phyloP scores from a whole-genome alignment of 2,797 vertebrate genomes.

The Limnodromus scolopaceus region DNA sequence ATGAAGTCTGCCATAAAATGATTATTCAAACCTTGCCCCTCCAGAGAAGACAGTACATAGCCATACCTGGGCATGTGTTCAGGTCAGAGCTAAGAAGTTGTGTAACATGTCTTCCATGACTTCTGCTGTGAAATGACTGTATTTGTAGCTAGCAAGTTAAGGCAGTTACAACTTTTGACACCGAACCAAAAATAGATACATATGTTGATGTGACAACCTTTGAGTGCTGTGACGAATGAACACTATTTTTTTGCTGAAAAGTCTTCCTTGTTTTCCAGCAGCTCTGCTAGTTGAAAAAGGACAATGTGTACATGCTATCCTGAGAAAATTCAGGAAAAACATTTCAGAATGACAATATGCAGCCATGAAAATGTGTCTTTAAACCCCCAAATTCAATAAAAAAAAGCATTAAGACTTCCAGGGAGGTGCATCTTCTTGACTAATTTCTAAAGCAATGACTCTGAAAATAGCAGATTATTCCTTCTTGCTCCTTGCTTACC shows the following conservation, averaged over 20 bases:
- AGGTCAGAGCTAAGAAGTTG: background rate
- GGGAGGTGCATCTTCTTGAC: background rate
- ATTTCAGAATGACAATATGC: background rate
- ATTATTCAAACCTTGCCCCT: background rate
- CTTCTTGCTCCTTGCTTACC: background rate
- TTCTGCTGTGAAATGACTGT: background rate
- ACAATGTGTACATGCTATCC: background rate
- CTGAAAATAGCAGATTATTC: slow-evolving; percentile 1
- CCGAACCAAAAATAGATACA: background rate
- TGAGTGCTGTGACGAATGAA: background rate
- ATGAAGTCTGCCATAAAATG: background rate
- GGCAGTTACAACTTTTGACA: background rate
- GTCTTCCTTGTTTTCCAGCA: background rate
- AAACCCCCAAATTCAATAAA: background rate
- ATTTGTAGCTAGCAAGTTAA: background rate
- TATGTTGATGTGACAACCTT: background rate
- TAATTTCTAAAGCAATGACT: background rate
- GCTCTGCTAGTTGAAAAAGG: background rate
- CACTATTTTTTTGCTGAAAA: background rate
- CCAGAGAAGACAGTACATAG: background rate
- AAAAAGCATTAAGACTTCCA: background rate
- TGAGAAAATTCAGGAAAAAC: background rate
- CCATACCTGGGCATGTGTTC: background rate
- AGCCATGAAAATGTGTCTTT: background rate
- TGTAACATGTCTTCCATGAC: rapidly evolving